Percentiles rank a stretch among this genome's conserved stretches.
These are phyloP conservation scores for Pardosa pseudoannulata DNA, from an alignment of 2,888 invertebrate species.

Conservation along the genomic window DNA sequence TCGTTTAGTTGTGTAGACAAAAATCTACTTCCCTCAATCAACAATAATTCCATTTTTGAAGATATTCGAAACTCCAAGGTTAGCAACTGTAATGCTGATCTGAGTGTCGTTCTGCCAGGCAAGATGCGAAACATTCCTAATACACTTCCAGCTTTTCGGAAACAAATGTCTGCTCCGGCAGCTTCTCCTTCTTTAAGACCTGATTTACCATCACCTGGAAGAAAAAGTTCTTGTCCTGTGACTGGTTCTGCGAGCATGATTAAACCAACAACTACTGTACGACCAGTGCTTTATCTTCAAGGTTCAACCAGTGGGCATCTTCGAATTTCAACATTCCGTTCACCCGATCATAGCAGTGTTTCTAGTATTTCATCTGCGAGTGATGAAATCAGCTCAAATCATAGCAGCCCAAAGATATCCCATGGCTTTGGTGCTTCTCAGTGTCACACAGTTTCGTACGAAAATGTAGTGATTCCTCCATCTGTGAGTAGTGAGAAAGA, in stretches of 20 bases:
- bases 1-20: not conserved
- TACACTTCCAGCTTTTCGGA: conserved; percentile 54
- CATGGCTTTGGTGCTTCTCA: conserved; percentile 13
- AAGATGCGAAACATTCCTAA: conserved; percentile 59
- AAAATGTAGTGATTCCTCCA: conserved; percentile 70
- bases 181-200: conserved; percentile 41
- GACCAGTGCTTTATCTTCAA: conserved; percentile 32
- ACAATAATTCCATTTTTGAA: conserved; percentile 16
- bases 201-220: conserved; percentile 58
- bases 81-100: not conserved
- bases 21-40: conserved; percentile 4
- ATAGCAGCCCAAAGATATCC: conserved; percentile 51
- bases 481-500: conserved; percentile 79
- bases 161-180: conserved; percentile 68
- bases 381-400: conserved; percentile 66
- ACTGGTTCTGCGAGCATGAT: conserved; percentile 56
- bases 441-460: conserved; percentile 67
- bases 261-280: conserved; percentile 25
- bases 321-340: conserved; percentile 30
- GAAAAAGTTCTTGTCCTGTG: conserved; percentile 69
- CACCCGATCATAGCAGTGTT: conserved; percentile 62
- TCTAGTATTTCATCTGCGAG: conserved; percentile 55
- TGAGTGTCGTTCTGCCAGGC: conserved; percentile 16
- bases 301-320: conserved; percentile 29
- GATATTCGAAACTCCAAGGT: conserved; percentile 8